Base-by-base conservation (phyloP, 2,797 vertebrate species). In the Rhynchonycteris naso region DNA sequence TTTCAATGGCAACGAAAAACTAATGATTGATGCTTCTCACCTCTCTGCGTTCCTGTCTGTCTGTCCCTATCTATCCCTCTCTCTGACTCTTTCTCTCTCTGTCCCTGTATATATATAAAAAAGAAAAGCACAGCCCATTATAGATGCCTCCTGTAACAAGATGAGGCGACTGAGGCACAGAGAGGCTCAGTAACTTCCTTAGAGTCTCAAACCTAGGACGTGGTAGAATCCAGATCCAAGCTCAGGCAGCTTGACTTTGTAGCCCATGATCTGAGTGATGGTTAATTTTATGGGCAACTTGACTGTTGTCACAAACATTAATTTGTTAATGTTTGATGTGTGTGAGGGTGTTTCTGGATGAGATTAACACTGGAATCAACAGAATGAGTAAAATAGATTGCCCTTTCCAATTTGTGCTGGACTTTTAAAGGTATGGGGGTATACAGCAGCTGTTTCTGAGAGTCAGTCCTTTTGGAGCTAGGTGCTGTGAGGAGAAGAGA, bases 281-380 rank as follows among this genome's bases (percentile, higher is more conserved):
- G 30, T 72, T 82, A 79, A 87, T 68, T 72, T 63, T 68, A 26
- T 22, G 21, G 58, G 63, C 30, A 87, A 38, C 10, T 90, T 90
- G 30, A 83, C 10, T 65, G 8, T 43, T 43, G 43, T 43, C 43
- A 43, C 43, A 43, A 43, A 43, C 43, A 43, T 43, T 43, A 43
- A 43, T 43, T 43, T 43, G 43, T 43, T 43, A 43, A 43, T 43
- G 43, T 43, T 43, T 43, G 43, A 16, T 71, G 9, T 76, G 83
- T 65, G 13, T 63, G 21, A 72, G 19, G n/a, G 7, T 90, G 38
- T 71, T 87, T 90, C 56, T 33, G 52, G n/a, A 59, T 71, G 61
- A 82, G 56, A 93, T 85, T 86, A 85, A 95, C 83, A 76, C 78
- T 86, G 80, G 84, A 92, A 83, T 47, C 43, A 14, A 33, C 59